Conservation (phyloP, 2,113 vertebrate genomes). For the Reinhardtius hippoglossoides region DNA sequence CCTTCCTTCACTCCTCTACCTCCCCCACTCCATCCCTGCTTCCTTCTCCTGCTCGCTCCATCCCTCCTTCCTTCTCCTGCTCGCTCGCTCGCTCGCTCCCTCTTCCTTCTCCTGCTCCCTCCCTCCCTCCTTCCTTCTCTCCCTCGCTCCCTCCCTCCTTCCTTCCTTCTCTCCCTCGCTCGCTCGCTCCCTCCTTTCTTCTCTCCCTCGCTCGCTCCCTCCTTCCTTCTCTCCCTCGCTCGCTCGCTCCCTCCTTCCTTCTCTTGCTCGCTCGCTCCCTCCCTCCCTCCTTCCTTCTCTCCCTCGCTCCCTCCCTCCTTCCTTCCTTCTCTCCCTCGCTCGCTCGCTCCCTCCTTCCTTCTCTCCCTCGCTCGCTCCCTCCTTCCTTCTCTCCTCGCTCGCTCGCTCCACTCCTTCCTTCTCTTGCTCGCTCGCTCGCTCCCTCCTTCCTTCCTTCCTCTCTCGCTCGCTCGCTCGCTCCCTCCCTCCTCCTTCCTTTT, state of each 20-base stretch:
- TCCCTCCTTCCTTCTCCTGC: conserved; percentile 7
- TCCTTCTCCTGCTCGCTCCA: too few relatives aligned
- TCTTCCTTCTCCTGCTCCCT: conserved; percentile 22
- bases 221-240: conserved; percentile 19
- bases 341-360: background rate
- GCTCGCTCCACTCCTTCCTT: background rate
- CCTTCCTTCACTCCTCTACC: conserved; percentile 19
- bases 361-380: conserved; percentile 21
- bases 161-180: conserved; percentile 24
- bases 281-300: conserved; percentile 11
- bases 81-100: background rate
- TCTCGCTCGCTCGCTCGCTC: background rate
- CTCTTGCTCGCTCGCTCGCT: background rate
- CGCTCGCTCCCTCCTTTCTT: background rate
- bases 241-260: background rate
- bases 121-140: too few relatives aligned
- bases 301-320: too few relatives aligned
- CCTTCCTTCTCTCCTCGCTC: conserved; percentile 1
- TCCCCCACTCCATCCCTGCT: too few relatives aligned
- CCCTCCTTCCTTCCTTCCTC: conserved; percentile 7
- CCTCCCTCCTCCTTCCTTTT: background rate
- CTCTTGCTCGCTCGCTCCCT: background rate
- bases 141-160: background rate
- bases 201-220: too few relatives aligned
- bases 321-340: too few relatives aligned